Evolutionary conservation across 2,888 invertebrate species (phyloP).

Genomic region (Orgyia antiqua): DNA sequence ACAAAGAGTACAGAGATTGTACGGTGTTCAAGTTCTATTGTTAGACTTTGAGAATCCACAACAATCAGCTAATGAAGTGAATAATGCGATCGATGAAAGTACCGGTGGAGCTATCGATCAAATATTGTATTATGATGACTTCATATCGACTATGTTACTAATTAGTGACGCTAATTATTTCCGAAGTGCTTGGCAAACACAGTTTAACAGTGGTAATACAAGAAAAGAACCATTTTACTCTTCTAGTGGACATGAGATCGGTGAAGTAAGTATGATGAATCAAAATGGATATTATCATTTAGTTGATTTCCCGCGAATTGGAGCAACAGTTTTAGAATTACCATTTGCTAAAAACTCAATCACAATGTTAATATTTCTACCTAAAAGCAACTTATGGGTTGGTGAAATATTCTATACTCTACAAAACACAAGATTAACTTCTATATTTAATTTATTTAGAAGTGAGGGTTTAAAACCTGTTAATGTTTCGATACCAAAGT

Average conservation of each 20-base stretch:
- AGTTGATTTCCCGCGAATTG: conserved; percentile 32
- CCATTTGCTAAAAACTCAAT: conserved; percentile 33
- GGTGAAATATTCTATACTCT: conserved; percentile 43
- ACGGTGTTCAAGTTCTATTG: conserved; percentile 34
- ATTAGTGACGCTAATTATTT: conserved; percentile 47
- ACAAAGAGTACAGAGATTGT: conserved; percentile 30
- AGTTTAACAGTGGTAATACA: conserved; percentile 41
- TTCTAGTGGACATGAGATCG: conserved; percentile 15
- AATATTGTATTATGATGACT: conserved; percentile 40
- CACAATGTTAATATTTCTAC: conserved; percentile 49
- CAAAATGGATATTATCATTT: conserved; percentile 42
- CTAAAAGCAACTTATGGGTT: conserved; percentile 26
- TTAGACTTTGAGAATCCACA: conserved; percentile 36
- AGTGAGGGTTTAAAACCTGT: conserved; percentile 27
- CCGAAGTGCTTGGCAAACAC: conserved; percentile 40
- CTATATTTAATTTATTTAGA: conserved; percentile 42
- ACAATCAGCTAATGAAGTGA: conserved; percentile 33
- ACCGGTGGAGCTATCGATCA: conserved; percentile 32
- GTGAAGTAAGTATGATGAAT: conserved; percentile 53
- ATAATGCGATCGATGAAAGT: conserved; percentile 28
- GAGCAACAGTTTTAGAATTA: conserved; percentile 45
- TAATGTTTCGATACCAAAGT: conserved; percentile 47
- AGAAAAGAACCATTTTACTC: conserved; percentile 34
- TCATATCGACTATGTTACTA: conserved; percentile 36
- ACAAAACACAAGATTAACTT: conserved; percentile 34